Evolutionary conservation across 2,797 vertebrate species (phyloP), one percentile per base, ranked within the genome.

Genomic region (Malacoraja senta): DNA sequence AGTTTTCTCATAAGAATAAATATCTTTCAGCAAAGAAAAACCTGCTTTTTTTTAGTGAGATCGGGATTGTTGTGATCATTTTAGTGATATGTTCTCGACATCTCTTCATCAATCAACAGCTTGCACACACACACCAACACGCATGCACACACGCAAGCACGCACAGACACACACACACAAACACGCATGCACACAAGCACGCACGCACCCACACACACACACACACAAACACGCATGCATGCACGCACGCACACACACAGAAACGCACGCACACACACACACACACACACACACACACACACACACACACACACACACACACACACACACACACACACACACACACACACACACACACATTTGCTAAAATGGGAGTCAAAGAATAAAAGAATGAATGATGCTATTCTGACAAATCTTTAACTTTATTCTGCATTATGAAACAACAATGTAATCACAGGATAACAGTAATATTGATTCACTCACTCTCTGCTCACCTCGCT

Each of bases 401-500:
- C 13, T 61, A 29, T 63, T 61, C 61, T 84, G 83, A 32, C 83
- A 61, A 86, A 63, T 86, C 10, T n/a, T 84, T 79, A 79, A 79
- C 78, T 79, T 86, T 86, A 86, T 86, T 86, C 76, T 86, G n/a
- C 8, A 86, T 86, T 86, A 86, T 15, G 13, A 84, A 84, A 84
- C 61, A 53, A 84, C 81, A 84, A 6, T 29, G 61, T 29, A 83
- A 72, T 83, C 81, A 63, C 3, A 32, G 83, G 83, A 86, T 58
- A 86, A n/a, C 81, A 86, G 29, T 63, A 15, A 84, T 84, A 8
- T 53, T 86, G 17, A 86, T 86, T 63, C 13, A 63, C 58, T 63
- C 13, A 63, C 58, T 26, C 58, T 32, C 13, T 86, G n/a, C 58
- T 86, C 83, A n/a, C 53, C 80, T 10, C 35, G 17, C 35, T 17